Evolutionary conservation across 2,888 invertebrate species (phyloP).

Genomic region (Brachypalpus laphriformis): DNA sequence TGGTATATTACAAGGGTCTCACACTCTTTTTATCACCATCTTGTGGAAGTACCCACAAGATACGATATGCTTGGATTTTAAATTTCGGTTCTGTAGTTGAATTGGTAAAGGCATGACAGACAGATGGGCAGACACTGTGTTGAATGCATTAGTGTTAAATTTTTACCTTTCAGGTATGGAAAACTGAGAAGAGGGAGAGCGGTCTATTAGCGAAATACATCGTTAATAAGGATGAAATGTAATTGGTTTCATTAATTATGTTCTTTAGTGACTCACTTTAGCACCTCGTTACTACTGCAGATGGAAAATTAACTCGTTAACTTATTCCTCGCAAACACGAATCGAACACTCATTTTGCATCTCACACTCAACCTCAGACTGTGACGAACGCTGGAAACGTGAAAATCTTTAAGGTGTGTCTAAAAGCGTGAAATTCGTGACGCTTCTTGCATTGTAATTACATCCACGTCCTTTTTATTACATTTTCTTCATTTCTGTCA

Average conservation of each 20-base stretch:
- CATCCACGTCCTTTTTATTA: slow-evolving; percentile 59
- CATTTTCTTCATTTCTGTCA: slow-evolving; percentile 39
- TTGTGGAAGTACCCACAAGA: too few species aligned
- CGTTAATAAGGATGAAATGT: neutral
- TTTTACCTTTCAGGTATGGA: too few species aligned
- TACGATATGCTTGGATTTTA: too few species aligned
- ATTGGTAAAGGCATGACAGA: too few species aligned
- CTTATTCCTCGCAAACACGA: slow-evolving; percentile 17
- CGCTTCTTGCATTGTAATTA: slow-evolving; percentile 60
- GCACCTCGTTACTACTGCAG: neutral
- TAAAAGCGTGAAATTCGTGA: slow-evolving; percentile 43
- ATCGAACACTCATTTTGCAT: neutral
- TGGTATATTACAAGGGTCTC: too few species aligned
- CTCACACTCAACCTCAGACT: neutral
- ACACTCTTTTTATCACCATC: too few species aligned
- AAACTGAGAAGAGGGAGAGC: too few species aligned
- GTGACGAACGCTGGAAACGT: neutral
- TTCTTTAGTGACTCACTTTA: neutral
- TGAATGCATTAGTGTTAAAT: too few species aligned
- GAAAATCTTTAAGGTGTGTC: slow-evolving; percentile 8
- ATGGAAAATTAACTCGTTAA: slow-evolving; percentile 1
- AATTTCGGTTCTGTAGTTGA: too few species aligned
- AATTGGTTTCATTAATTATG: neutral
- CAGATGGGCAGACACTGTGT: too few species aligned
- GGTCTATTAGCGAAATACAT: too few species aligned